Base-by-base conservation (phyloP, 2,888 invertebrate species). In the Geophilus truncorum region DNA sequence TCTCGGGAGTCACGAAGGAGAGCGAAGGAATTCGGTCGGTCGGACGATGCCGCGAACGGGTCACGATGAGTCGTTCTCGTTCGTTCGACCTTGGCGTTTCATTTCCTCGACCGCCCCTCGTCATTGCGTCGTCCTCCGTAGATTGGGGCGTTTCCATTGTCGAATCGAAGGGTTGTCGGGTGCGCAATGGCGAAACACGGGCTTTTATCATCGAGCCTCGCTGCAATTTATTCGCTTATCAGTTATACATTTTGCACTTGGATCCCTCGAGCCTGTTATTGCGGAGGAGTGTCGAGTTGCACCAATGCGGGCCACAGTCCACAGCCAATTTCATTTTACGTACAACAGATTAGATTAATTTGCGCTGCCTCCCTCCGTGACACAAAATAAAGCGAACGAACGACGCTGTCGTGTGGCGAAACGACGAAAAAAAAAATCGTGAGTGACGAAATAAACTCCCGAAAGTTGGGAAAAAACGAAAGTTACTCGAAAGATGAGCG, bases 51-150 rank as follows among this genome's bases (percentile, higher is more conserved):
- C n/a, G n/a, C n/a, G n/a, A n/a, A n/a, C n/a, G n/a, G n/a, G n/a
- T n/a, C 15, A 40, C 57, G 57, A 57, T 57, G 57, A 57, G 57
- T 57, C 57, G 57, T 57, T 57, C 21, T n/a, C 9, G n/a, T n/a
- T n/a, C 51, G 51, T 62, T 62, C 62, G 62, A 62, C 62, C 62
- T 62, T 62, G 62, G 25, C 62, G 62, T 25, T 62, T 62, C 62
- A 62, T 62, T 62, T 62, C 62, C 62, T 62, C 62, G 62, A 45
- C n/a, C 45, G 45, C 45, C 45, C 45, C 45, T 18, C 18, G n/a
- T 12, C 18, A 12, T 12, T 45, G 45, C 18, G 45, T 45, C 45
- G 45, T 45, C 45, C 45, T 23, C 62, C 12, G 12, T n/a, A 5
- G 15, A 18, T 15, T n/a, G 45, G 62, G 23, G 25, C 28, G 62